These are phyloP conservation scores for Tachina fera DNA, from an alignment of 2,888 invertebrate species.

Conservation along the genomic window DNA sequence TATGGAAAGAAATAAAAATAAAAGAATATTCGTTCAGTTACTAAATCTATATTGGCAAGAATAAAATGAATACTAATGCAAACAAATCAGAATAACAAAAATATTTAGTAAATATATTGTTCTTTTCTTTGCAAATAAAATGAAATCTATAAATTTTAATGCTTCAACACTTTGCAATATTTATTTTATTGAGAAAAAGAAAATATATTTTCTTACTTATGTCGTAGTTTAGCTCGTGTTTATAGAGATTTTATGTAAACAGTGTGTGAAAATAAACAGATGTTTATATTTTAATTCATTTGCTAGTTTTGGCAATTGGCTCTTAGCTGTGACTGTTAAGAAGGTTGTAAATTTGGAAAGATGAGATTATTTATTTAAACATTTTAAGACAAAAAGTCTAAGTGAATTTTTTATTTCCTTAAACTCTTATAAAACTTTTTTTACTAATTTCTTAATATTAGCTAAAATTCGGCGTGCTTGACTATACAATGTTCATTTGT, in stretches of 20 bases:
- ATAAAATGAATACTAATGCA: background rate
- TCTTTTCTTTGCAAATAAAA: constrained; percentile 23
- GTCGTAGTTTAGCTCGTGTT: background rate
- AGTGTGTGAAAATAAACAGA: constrained; percentile 4
- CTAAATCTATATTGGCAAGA: background rate
- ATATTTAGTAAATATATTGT: constrained; percentile 1
- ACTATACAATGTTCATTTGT: no score
- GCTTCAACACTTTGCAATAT: constrained; percentile 25
- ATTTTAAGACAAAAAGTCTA: no score
- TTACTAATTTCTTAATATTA: no score
- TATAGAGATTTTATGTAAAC: background rate
- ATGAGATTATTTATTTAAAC: no score
- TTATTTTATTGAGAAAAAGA: constrained; percentile 9
- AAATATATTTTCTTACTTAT: background rate
- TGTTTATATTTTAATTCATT: background rate
- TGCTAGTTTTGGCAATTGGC: background rate
- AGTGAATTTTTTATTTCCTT: no score
- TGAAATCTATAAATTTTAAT: constrained; percentile 47
- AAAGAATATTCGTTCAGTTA: constrained; percentile 29
- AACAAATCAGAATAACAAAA: constrained; percentile 16
- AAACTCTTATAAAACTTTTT: no score
- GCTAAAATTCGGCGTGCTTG: no score
- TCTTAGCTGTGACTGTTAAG: background rate
- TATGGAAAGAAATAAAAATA: constrained; percentile 45
- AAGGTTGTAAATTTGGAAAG: no score